A percentile compares a stretch with the other conserved stretches of the same genome.
phyloP scores from a whole-genome alignment of 2,888 invertebrate species.

The Mycalesis mineus region DNA sequence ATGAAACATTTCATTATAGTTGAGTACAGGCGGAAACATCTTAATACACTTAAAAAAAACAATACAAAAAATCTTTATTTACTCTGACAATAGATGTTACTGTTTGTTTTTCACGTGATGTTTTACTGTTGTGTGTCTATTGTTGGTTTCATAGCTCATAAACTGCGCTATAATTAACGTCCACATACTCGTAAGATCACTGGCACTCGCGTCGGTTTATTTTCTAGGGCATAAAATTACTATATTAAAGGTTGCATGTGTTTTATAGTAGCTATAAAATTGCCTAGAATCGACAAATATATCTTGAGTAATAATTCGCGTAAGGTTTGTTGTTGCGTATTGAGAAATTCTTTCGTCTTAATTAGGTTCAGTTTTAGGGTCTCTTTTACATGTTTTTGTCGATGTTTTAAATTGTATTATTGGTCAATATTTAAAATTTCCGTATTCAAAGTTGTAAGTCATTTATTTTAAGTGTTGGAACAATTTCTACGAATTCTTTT shows the following conservation, averaged over 20 bases:
- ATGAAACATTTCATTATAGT: too few relatives aligned
- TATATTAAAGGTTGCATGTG: neutral
- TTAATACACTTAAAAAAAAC: too few relatives aligned
- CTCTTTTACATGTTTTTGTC: too few relatives aligned
- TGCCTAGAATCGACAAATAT: neutral
- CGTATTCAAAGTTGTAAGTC: too few relatives aligned
- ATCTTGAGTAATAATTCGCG: too few relatives aligned
- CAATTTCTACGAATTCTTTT: too few relatives aligned
- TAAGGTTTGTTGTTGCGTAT: too few relatives aligned
- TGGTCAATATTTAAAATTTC: too few relatives aligned
- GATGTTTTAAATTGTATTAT: too few relatives aligned
- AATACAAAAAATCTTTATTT: neutral
- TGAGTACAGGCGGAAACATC: too few relatives aligned
- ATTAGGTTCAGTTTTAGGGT: neutral
- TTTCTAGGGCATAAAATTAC: constrained; percentile 7
- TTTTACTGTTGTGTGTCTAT: constrained; percentile 18
- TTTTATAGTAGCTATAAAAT: neutral
- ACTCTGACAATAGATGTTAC: neutral
- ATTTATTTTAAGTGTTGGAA: too few relatives aligned
- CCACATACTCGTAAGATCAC: neutral
- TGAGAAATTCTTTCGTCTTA: neutral
- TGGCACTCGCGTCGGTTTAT: neutral
- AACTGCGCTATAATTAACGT: constrained; percentile 19
- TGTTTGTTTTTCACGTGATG: neutral
- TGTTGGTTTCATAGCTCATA: constrained; percentile 26